Evolutionary conservation across 1,140 invertebrate species (phyloP), one percentile per base, ranked within the genome.

Genomic region (Hycleus phaleratus): DNA sequence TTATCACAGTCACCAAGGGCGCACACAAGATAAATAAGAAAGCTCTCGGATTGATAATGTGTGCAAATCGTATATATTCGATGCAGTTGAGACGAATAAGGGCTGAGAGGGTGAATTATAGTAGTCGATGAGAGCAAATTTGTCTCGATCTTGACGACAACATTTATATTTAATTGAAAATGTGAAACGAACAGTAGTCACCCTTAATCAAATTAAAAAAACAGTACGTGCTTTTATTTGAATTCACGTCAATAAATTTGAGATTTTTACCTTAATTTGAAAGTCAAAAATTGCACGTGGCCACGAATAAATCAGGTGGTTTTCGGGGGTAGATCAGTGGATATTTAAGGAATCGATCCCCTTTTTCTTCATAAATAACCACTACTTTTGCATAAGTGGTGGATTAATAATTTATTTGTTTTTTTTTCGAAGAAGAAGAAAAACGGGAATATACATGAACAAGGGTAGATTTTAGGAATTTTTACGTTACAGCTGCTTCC

Each of bases 401-500:
- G 58, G 46, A 60, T 60, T 60, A 60, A 60, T 55, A 60, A 55
- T 60, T 60, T 56, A 60, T 60, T 47, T 26, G 26, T 0, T 32
- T 7, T 32, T 32, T 7, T 32, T 32, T 32, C 4, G 32, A 5
- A 0, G 4, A 32, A 0, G 4, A 32, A 32, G 38, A 46, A 40
- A 32, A n/a, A 40, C 51, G 18, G 18, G 18, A 18, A 32, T 32
- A 32, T 32, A 32, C 7, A 32, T 32, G 32, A 18, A 18, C 18
- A 18, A 4, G 32, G 32, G 32, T 32, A 32, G 32, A 32, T 32
- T 32, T 18, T 18, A 18, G 18, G 18, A 18, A 46, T 49, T 59
- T 59, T 60, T 60, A 60, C 50, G 47, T 54, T 49, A 50, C 58
- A 60, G 58, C 51, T 60, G 58, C 52, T 60, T 47, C 48, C 53